Evolutionary conservation across 2,113 vertebrate species (phyloP).

Genomic region (Hepsetus odoe): DNA sequence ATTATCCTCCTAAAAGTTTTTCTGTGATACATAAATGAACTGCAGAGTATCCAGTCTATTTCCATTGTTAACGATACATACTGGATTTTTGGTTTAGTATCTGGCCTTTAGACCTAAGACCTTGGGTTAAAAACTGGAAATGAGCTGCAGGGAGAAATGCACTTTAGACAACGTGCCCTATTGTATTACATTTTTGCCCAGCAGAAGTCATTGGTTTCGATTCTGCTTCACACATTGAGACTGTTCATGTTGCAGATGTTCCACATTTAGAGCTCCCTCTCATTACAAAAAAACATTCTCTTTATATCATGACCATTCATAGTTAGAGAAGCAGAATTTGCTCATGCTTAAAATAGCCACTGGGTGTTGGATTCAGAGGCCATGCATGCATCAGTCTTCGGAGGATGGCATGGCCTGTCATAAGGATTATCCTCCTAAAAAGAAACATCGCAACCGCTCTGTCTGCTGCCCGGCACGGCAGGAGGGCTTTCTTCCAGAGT

Average conservation of each 20-base stretch:
- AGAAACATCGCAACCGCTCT: slow-evolving; percentile 82
- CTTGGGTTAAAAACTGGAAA: not conserved
- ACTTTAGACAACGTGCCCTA: not conserved
- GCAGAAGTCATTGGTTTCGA: slow-evolving; percentile 4
- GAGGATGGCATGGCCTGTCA: slow-evolving; percentile 56
- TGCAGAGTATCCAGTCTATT: not conserved
- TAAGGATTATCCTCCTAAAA: slow-evolving; percentile 84
- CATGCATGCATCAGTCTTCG: slow-evolving; percentile 65
- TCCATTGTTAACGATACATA: not conserved
- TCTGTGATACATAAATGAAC: slow-evolving; percentile 8
- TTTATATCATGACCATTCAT: slow-evolving; percentile 31
- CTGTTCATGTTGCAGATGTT: slow-evolving; percentile 29
- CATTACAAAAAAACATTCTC: slow-evolving; percentile 43
- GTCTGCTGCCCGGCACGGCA: slow-evolving; percentile 79
- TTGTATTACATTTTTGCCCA: slow-evolving; percentile 38
- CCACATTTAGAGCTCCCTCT: slow-evolving; percentile 27
- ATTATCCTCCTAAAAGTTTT: no score
- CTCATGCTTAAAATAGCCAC: slow-evolving; percentile 48
- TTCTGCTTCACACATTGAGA: not conserved
- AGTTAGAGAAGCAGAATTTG: no score
- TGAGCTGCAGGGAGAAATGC: not conserved
- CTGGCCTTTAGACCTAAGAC: not conserved
- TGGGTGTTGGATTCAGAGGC: slow-evolving; percentile 57
- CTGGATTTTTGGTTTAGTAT: not conserved
- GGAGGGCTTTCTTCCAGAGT: slow-evolving; percentile 80